Evolutionary conservation across 2,113 vertebrate genomes (phyloP).

Genomic region (Pan paniscus): DNA sequence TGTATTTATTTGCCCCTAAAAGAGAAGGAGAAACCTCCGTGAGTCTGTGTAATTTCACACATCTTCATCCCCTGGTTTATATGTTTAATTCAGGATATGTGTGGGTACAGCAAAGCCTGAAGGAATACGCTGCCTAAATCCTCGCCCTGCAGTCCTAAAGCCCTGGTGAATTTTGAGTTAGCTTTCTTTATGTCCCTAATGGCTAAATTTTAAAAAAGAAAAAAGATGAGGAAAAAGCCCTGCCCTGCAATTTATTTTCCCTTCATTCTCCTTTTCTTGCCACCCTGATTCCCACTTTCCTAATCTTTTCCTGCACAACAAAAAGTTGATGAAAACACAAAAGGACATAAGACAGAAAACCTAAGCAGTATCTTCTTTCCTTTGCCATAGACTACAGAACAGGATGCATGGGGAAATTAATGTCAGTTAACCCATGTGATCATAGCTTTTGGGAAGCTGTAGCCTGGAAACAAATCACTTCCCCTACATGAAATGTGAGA

Average conservation of each 20-base stretch:
- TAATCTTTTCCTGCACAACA: neutral
- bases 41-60: neutral
- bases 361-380: neutral
- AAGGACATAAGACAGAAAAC: neutral
- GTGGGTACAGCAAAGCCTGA: neutral
- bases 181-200: neutral
- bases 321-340: slow-evolving; percentile 35
- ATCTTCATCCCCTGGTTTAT: neutral
- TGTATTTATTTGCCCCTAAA: neutral
- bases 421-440: slow-evolving; percentile 7
- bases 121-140: neutral
- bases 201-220: neutral
- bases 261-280: neutral
- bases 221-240: neutral
- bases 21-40: neutral
- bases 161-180: neutral
- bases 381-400: neutral
- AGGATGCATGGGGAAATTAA: slow-evolving; percentile 39
- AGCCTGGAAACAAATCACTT: slow-evolving; percentile 58
- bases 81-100: neutral
- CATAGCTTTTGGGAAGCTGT: slow-evolving; percentile 50
- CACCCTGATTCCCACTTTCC: neutral
- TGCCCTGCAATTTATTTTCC: neutral
- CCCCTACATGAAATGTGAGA: slow-evolving; percentile 66
- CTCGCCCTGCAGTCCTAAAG: neutral